Conservation (phyloP, 2,797 vertebrate genomes). For the Peromyscus melanophrys region DNA sequence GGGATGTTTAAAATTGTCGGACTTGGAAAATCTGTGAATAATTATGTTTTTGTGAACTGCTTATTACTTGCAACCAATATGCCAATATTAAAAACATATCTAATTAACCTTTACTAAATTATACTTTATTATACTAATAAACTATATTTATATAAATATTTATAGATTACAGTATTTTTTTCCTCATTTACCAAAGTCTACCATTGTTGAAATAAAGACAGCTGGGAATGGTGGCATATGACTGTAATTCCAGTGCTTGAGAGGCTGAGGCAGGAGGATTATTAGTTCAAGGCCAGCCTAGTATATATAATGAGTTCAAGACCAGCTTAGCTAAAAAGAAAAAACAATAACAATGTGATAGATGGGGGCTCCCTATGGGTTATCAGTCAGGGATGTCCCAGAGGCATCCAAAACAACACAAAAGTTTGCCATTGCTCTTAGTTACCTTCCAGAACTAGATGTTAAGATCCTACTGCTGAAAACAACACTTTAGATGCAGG, state of each 20-base stretch:
- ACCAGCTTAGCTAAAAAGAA: neutral
- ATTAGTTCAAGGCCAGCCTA: neutral
- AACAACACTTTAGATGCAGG: neutral
- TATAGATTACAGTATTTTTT: neutral
- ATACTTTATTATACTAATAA: neutral
- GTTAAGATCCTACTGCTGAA: neutral
- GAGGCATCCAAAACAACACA: no score
- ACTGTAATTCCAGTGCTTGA: neutral
- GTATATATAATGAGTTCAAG: neutral
- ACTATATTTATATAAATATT: neutral
- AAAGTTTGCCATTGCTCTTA: no score
- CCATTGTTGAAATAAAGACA: neutral
- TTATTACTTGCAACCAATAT: conserved; percentile 18
- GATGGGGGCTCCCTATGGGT: neutral
- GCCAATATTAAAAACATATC: neutral
- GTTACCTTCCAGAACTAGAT: neutral
- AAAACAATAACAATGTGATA: neutral
- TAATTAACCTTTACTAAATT: conserved; percentile 31
- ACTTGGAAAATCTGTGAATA: conserved; percentile 49
- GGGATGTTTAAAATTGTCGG: conserved; percentile 1
- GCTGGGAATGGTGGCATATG: neutral
- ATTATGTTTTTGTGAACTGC: conserved; percentile 40
- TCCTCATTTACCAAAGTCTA: neutral
- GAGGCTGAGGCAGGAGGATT: neutral
- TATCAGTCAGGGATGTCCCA: neutral